Base-by-base conservation (phyloP, 2,113 vertebrate genomes). In the Anoura caudifer region DNA sequence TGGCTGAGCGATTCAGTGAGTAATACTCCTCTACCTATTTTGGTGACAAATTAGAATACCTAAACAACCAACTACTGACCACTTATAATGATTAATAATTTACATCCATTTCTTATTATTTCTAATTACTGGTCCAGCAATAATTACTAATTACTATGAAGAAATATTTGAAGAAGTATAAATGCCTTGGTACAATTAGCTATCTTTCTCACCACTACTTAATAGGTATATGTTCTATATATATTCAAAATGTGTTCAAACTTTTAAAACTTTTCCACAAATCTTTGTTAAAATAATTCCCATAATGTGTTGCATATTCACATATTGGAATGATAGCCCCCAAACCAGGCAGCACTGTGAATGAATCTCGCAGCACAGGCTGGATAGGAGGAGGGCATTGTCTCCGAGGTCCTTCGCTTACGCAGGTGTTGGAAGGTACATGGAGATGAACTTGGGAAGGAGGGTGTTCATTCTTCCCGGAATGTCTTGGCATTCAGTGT, bases 401-500 rank as follows among this genome's bases (percentile, higher is more conserved):
- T 56, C 7, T 17, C 17, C 11, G 26, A 33, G 6, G 6, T 43
- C 20, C 0, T 19, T 19, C 15, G 1, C 14, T 26, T 56, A 6
- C 7, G 4, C 7, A 16, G 38, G 41, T 4, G 28, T 3, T 19
- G 20, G 38, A 33, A n/a, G 9, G 3, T 22, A 26, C 43, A 1
- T 31, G n/a, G 13, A 54, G 50, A 4, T 28, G 5, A 19, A 45
- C 31, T 17, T 22, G 28, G 2, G 2, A 13, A n/a, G 9, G 9
- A 36, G 41, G 15, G 10, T 17, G 31, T 31, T 14, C 7, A 7
- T 1, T 5, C 1, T 9, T n/a, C 4, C 43, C 5, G 2, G 22
- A 31, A 11, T 4, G n/a, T 0, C 0, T 4, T 59, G n/a, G 1
- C 10, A 17, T 7, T 16, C 15, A 16, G 8, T 0, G 1, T 12